Conservation (phyloP, 2,113 vertebrate species). For the Cebidichthys violaceus region DNA sequence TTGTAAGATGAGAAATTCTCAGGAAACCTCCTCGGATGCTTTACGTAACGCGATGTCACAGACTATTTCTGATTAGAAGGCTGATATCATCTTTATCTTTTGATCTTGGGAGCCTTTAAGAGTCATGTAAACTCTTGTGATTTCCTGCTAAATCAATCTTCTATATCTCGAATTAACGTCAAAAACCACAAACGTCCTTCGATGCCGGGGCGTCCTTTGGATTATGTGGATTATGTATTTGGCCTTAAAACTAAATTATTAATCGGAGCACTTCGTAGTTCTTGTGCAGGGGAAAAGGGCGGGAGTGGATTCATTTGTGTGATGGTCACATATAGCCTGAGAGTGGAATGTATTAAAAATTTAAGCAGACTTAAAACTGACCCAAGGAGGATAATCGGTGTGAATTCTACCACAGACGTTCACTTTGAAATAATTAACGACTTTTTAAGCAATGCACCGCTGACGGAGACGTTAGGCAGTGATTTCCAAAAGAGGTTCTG, state of each 20-base stretch:
- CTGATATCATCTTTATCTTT: background rate
- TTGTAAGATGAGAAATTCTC: conserved; percentile 54
- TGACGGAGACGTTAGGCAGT: conserved; percentile 4
- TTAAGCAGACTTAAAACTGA: conserved; percentile 60
- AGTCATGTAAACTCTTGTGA: background rate
- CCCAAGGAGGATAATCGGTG: conserved; percentile 46
- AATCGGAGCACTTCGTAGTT: conserved; percentile 35
- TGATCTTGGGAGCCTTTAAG: background rate
- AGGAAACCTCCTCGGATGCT: conserved; percentile 30
- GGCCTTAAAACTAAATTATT: conserved; percentile 50
- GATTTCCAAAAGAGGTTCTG: conserved; percentile 18
- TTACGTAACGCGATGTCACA: background rate
- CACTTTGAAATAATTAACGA: conserved; percentile 40
- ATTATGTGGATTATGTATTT: conserved; percentile 42
- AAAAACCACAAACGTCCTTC: conserved; percentile 16
- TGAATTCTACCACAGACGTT: conserved; percentile 31
- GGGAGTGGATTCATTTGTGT: conserved; percentile 53
- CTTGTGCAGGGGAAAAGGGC: conserved; percentile 12
- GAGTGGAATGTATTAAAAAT: conserved; percentile 58
- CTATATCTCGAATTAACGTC: background rate
- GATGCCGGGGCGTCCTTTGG: conserved; percentile 26
- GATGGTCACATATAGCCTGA: conserved; percentile 53
- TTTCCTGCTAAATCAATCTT: background rate
- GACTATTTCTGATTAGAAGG: conserved; percentile 17
- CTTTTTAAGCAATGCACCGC: conserved; percentile 27